A percentile compares a stretch with the other conserved stretches of the same genome.
phyloP scores from a whole-genome alignment of 2,113 vertebrate species.

The Lepus americanus region DNA sequence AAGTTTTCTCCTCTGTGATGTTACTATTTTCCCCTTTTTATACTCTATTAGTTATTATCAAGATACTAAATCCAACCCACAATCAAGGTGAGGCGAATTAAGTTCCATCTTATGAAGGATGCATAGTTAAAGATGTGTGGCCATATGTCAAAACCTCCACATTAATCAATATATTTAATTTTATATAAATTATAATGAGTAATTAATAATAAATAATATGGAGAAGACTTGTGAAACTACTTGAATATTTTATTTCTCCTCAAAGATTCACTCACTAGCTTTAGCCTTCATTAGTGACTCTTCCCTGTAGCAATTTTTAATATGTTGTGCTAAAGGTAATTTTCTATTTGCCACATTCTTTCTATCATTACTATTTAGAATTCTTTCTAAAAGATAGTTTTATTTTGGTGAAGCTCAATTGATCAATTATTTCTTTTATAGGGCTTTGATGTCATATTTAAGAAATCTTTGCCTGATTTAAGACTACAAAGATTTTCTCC shows the following conservation, averaged over 20 bases:
- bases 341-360: constrained; percentile 41
- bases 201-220: not conserved
- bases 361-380: not conserved
- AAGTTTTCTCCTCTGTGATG: not conserved
- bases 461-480: not conserved
- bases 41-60: not conserved
- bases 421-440: not conserved
- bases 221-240: not conserved
- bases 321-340: constrained; percentile 6
- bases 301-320: not conserved
- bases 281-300: not conserved
- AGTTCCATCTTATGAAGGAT: not conserved
- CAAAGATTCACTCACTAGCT: not conserved
- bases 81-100: not conserved
- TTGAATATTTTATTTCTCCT: constrained; percentile 6
- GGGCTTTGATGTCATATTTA: not conserved
- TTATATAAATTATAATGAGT: not conserved
- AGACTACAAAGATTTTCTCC: not conserved
- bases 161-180: not conserved
- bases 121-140: not conserved
- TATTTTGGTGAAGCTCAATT: constrained; percentile 5
- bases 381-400: constrained; percentile 19
- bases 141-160: not conserved
- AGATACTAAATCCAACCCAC: not conserved
- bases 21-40: not conserved